These are phyloP conservation scores for Ctenodactylus gundi DNA, from an alignment of 2,113 vertebrate species.

Conservation along the genomic window DNA sequence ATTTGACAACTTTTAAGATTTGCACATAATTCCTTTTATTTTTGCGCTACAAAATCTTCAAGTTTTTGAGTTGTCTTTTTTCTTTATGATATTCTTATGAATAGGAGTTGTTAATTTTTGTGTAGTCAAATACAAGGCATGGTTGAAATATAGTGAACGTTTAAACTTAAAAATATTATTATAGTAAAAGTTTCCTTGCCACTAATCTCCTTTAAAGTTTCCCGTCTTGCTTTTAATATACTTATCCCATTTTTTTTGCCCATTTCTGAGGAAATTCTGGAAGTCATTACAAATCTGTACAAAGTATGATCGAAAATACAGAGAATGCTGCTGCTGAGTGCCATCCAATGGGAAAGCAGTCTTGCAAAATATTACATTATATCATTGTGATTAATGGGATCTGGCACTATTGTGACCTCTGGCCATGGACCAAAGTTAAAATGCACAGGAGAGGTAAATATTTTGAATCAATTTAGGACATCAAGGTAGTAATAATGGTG, in stretches of 20 bases:
- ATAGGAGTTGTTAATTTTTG: not conserved
- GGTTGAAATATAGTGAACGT: not conserved
- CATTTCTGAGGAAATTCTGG: not conserved
- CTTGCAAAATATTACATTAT: not conserved
- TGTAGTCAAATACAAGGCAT: not conserved
- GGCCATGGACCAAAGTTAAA: not conserved
- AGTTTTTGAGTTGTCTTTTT: not conserved
- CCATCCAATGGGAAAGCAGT: not conserved
- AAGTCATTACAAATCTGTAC: not conserved
- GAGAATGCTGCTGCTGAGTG: not conserved
- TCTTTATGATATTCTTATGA: not conserved
- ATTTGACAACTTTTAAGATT: not conserved
- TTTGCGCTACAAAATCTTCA: not conserved
- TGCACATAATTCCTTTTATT: not conserved
- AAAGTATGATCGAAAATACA: not conserved
- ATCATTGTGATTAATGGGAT: not conserved
- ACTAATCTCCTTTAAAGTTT: not conserved
- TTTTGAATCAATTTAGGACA: not conserved
- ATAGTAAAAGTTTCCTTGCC: not conserved
- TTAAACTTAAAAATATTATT: not conserved
- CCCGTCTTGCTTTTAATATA: not conserved
- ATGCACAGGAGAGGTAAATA: not conserved
- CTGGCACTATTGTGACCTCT: not conserved
- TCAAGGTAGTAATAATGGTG: not conserved
- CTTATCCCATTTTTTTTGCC: not conserved